Evolutionary conservation across 2,797 vertebrate species (phyloP).

Genomic region (Microctenopoma lineatum): DNA sequence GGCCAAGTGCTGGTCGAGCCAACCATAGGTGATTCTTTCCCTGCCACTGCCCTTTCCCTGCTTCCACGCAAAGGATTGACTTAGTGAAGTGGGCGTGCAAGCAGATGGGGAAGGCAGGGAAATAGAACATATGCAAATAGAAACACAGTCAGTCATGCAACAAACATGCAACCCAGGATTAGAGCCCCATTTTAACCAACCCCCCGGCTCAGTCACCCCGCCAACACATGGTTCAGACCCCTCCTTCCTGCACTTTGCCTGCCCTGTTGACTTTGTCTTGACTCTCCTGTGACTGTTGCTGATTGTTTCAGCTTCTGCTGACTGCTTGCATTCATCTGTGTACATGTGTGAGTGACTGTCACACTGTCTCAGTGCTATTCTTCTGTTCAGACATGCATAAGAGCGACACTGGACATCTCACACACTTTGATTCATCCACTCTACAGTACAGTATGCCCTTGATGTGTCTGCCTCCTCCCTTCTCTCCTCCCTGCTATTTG

Average conservation of each 20-base stretch:
- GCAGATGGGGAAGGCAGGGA: slow-evolving; percentile 38
- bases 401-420: slow-evolving; percentile 39
- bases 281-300: slow-evolving; percentile 33
- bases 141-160: slow-evolving; percentile 39
- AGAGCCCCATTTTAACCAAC: slow-evolving; percentile 13
- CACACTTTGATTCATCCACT: slow-evolving; percentile 39
- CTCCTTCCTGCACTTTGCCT: slow-evolving; percentile 23
- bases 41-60: slow-evolving; percentile 73
- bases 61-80: slow-evolving; percentile 61
- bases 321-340: slow-evolving; percentile 11
- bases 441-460: slow-evolving; percentile 37
- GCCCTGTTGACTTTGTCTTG: slow-evolving; percentile 31
- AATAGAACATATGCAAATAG: slow-evolving; percentile 36
- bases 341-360: slow-evolving; percentile 18
- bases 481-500: slow-evolving; percentile 26
- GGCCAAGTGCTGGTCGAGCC: slow-evolving; percentile 53
- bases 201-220: neutral
- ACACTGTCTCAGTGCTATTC: slow-evolving; percentile 22
- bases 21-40: slow-evolving; percentile 80
- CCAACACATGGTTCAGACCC: slow-evolving; percentile 7
- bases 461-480: slow-evolving; percentile 48
- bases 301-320: slow-evolving; percentile 22
- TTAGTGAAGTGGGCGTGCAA: slow-evolving; percentile 36
- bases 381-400: slow-evolving; percentile 22
- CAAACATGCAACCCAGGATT: slow-evolving; percentile 54